Conservation (phyloP, 2,113 vertebrate genomes). For the Ammodytes dubius region DNA sequence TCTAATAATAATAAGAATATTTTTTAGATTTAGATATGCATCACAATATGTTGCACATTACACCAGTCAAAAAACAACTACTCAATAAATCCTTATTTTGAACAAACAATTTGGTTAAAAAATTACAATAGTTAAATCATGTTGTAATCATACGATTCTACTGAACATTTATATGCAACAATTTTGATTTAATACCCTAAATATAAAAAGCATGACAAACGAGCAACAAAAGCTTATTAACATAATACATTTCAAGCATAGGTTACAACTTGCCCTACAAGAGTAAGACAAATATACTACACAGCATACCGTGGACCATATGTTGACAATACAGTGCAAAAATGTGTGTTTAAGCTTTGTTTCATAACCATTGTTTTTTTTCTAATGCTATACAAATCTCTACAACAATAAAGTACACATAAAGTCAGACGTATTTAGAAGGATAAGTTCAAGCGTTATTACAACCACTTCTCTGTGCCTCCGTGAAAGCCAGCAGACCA, state of each 20-base stretch:
- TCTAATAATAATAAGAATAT: not conserved
- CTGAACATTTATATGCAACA: not conserved
- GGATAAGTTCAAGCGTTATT: constrained; percentile 62
- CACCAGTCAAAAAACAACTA: too few species aligned
- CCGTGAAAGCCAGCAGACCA: constrained; percentile 62
- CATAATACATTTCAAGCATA: not conserved
- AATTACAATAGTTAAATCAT: too few species aligned
- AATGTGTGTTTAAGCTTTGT: constrained; percentile 16
- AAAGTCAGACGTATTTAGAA: constrained; percentile 39
- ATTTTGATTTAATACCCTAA: too few species aligned
- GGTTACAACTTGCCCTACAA: not conserved
- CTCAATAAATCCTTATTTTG: too few species aligned
- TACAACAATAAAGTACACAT: constrained; percentile 47
- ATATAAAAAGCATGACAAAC: too few species aligned
- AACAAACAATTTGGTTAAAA: too few species aligned
- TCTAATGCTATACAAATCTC: constrained; percentile 50
- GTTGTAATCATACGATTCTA: not conserved
- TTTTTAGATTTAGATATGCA: too few species aligned
- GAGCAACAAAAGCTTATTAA: not conserved
- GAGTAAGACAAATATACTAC: not conserved
- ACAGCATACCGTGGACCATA: not conserved
- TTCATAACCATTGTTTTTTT: constrained; percentile 58
- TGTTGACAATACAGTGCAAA: not conserved
- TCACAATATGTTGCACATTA: not conserved
- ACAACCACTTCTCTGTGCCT: constrained; percentile 57